phyloP scores from a whole-genome alignment of 2,888 invertebrate genomes.

The Eupsilia transversa region DNA sequence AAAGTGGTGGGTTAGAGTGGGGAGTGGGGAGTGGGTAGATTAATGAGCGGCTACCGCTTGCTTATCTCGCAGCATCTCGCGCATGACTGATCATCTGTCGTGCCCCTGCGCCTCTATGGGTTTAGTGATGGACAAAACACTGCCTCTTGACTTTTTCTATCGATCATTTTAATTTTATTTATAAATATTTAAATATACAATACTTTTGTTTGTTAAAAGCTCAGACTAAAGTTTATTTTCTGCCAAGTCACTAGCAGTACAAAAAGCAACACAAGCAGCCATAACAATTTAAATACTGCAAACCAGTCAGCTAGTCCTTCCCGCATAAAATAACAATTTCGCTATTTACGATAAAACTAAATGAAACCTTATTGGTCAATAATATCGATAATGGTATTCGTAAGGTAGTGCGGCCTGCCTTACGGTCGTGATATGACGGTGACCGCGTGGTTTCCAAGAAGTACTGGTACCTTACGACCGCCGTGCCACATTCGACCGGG shows the following conservation, averaged over 20 bases:
- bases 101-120: slow-evolving; percentile 86
- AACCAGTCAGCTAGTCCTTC: slow-evolving; percentile 37
- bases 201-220: slow-evolving; percentile 1
- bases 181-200: neutral
- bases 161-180: slow-evolving; percentile 53
- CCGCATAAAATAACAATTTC: slow-evolving; percentile 41
- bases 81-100: slow-evolving; percentile 91
- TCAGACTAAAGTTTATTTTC: neutral
- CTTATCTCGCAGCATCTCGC: slow-evolving; percentile 89
- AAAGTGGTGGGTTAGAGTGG: slow-evolving; percentile 81
- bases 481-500: slow-evolving; percentile 76
- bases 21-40: slow-evolving; percentile 88
- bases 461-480: slow-evolving; percentile 88
- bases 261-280: slow-evolving; percentile 1
- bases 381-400: slow-evolving; percentile 69
- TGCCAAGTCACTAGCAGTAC: neutral
- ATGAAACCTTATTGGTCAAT: slow-evolving; percentile 47
- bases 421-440: slow-evolving; percentile 89
- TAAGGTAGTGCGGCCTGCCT: slow-evolving; percentile 71
- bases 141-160: slow-evolving; percentile 61
- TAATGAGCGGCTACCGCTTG: slow-evolving; percentile 90
- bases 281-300: slow-evolving; percentile 51
- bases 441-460: slow-evolving; percentile 87
- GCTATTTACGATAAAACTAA: slow-evolving; percentile 43
- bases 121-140: slow-evolving; percentile 74